phyloP scores from a whole-genome alignment of 2,888 invertebrate species.

The Andrena haemorrhoa region DNA sequence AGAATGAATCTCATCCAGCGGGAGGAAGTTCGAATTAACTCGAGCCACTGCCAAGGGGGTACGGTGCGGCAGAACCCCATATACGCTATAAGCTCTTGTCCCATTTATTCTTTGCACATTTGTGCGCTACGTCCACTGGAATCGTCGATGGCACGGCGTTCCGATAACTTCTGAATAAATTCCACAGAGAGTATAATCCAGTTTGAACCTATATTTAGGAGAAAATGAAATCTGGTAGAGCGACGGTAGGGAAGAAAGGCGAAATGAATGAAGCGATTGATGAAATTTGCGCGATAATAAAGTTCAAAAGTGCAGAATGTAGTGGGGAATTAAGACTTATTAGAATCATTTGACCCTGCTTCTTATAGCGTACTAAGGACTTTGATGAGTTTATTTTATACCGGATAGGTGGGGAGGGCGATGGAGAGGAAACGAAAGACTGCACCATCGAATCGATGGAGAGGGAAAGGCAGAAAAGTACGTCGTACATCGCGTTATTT shows the following conservation, averaged over 20 bases:
- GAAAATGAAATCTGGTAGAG: neutral
- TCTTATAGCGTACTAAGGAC: conserved; percentile 67
- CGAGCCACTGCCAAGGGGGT: conserved; percentile 76
- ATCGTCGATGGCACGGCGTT: conserved; percentile 6
- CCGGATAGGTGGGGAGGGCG: conserved; percentile 47
- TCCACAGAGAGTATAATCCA: too few relatives aligned
- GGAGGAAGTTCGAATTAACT: conserved; percentile 84
- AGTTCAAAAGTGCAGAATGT: conserved; percentile 71
- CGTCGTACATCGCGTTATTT: conserved; percentile 66
- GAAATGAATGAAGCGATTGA: neutral
- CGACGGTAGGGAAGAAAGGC: neutral
- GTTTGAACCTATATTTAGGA: neutral
- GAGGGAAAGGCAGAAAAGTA: conserved; percentile 53
- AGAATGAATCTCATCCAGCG: conserved; percentile 84
- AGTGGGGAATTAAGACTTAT: conserved; percentile 76
- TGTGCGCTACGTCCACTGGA: conserved; percentile 38
- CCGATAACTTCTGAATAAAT: neutral
- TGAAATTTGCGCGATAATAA: conserved; percentile 52
- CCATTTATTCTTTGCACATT: conserved; percentile 71
- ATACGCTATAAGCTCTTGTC: conserved; percentile 67
- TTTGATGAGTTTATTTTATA: conserved; percentile 76
- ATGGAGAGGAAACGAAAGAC: conserved; percentile 51
- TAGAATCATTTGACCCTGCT: conserved; percentile 81
- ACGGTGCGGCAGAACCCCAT: conserved; percentile 64
- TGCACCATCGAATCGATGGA: conserved; percentile 48